Evolutionary conservation across 2,797 vertebrate genomes (phyloP).

Genomic region (Xiphophorus birchmanni): DNA sequence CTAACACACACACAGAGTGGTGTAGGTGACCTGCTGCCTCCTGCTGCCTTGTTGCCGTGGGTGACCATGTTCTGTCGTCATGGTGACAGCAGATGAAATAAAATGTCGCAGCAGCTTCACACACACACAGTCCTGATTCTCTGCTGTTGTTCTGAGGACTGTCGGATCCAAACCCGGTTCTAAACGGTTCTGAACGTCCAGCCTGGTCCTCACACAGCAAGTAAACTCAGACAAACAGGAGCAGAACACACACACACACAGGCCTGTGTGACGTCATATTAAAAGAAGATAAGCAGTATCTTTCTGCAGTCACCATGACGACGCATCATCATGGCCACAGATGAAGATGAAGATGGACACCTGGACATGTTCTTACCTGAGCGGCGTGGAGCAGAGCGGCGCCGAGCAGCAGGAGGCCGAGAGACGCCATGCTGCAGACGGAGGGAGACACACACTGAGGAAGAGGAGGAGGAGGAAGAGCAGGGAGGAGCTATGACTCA

Average conservation of each 20-base stretch:
- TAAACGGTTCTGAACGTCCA: neutral
- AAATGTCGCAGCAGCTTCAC: slow-evolving; percentile 26
- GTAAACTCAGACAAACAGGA: neutral
- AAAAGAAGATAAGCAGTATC: slow-evolving; percentile 18
- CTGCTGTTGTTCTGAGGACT: neutral
- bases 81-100: slow-evolving; percentile 50
- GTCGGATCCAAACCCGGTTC: neutral
- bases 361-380: slow-evolving; percentile 53
- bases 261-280: slow-evolving; percentile 19
- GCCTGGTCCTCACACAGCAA: too few relatives aligned
- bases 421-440: slow-evolving; percentile 62
- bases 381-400: slow-evolving; percentile 55
- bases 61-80: slow-evolving; percentile 53
- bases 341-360: neutral
- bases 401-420: slow-evolving; percentile 64
- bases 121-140: neutral
- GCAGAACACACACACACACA: slow-evolving; percentile 5
- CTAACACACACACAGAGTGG: neutral
- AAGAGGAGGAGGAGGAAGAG: neutral
- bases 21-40: slow-evolving; percentile 20
- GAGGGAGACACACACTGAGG: slow-evolving; percentile 48
- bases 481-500: slow-evolving; percentile 1
- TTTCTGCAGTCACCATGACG: slow-evolving; percentile 21
- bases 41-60: slow-evolving; percentile 43
- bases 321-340: neutral